phyloP scores from a whole-genome alignment of 92 coral and sea anemone species.

The Palythoa caribaeorum region DNA sequence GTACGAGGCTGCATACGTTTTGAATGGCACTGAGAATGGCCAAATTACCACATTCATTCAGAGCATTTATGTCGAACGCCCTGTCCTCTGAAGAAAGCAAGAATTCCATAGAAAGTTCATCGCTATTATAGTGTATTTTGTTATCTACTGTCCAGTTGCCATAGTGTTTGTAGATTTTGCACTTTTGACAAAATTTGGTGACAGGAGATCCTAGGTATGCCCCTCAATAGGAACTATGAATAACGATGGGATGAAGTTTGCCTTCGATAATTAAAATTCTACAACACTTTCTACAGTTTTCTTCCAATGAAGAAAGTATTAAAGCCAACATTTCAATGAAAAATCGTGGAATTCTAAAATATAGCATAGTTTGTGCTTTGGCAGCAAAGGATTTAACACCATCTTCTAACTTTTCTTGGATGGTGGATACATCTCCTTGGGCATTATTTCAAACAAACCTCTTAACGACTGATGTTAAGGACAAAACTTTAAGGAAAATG shows the following conservation, averaged over 20 bases:
- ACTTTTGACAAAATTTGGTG: neutral
- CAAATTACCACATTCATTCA: neutral
- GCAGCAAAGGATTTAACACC: neutral
- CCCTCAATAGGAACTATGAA: neutral
- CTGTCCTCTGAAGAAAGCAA: neutral
- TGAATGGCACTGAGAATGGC: neutral
- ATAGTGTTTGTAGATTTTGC: neutral
- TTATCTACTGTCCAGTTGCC: neutral
- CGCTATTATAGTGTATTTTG: neutral
- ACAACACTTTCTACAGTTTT: neutral
- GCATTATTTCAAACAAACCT: neutral
- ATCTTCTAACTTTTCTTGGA: neutral
- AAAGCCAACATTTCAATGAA: neutral
- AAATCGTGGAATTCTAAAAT: slow-evolving; percentile 1
- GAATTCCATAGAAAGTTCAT: neutral
- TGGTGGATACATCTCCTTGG: neutral
- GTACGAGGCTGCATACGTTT: neutral
- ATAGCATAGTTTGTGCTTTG: neutral
- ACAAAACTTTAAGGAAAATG: neutral
- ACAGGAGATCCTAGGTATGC: neutral
- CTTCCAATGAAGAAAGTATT: neutral
- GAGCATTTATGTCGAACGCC: neutral
- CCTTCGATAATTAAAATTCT: neutral
- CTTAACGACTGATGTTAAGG: neutral
- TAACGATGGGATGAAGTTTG: neutral